These are phyloP conservation scores for Drosophila parvula DNA, from an alignment of 1,140 invertebrate species.

Conservation along the genomic window DNA sequence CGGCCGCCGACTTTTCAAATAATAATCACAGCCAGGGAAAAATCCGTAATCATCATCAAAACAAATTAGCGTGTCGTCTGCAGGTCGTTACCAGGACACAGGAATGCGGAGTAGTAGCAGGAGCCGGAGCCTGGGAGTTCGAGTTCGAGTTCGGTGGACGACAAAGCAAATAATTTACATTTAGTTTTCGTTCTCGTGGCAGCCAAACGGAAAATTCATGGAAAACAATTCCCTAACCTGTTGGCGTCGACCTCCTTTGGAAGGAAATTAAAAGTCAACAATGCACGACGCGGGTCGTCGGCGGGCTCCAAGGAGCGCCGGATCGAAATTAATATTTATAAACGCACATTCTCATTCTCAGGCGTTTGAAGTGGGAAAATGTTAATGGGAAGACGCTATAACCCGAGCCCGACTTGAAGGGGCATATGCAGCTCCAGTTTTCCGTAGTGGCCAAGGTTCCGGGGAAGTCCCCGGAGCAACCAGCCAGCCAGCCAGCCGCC, in stretches of 20 bases:
- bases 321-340: conserved; percentile 80
- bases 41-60: conserved; percentile 52
- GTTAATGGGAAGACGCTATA: conserved; percentile 43
- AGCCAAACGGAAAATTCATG: conserved; percentile 60
- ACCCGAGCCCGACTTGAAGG: conserved; percentile 11
- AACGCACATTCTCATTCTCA: conserved; percentile 57
- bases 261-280: conserved; percentile 80
- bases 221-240: conserved; percentile 64
- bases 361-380: conserved; percentile 40
- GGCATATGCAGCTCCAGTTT: conserved; percentile 1
- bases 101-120: background rate
- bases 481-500: conserved; percentile 43
- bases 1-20: conserved; percentile 37
- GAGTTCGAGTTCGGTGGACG: conserved; percentile 25
- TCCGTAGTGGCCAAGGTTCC: conserved; percentile 18
- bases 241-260: conserved; percentile 54
- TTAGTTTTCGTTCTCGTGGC: conserved; percentile 65
- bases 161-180: conserved; percentile 68
- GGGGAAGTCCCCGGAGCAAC: conserved; percentile 51
- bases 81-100: conserved; percentile 47
- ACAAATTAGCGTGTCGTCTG: conserved; percentile 73
- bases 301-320: conserved; percentile 16
- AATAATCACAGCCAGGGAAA: conserved; percentile 46
- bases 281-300: conserved; percentile 24
- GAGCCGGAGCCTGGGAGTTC: background rate